These are phyloP conservation scores for Teinopalpus imperialis DNA, from an alignment of 2,888 invertebrate species.

Conservation along the genomic window DNA sequence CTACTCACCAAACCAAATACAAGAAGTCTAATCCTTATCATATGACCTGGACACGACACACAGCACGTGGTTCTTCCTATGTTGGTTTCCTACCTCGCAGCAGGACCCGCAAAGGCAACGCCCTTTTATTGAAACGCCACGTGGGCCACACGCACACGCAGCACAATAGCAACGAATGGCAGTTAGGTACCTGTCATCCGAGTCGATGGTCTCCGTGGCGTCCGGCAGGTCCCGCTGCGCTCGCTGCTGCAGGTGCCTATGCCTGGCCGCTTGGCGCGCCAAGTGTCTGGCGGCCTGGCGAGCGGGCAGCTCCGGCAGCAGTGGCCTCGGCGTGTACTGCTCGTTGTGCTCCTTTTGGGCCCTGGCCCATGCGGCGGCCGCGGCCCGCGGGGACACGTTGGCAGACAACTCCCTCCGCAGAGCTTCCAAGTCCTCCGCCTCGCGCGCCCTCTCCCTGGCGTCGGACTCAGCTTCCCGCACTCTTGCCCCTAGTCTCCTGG, in stretches of 20 bases:
- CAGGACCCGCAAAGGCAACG: too few species aligned
- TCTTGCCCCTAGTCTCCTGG: slow-evolving; percentile 93
- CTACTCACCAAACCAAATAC: too few species aligned
- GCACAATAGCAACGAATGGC: too few species aligned
- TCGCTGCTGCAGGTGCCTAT: slow-evolving; percentile 73
- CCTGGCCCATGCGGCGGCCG: slow-evolving; percentile 43
- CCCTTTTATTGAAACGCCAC: too few species aligned
- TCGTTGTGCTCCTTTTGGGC: slow-evolving; percentile 87
- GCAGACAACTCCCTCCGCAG: slow-evolving; percentile 73
- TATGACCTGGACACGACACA: too few species aligned
- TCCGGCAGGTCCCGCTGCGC: slow-evolving; percentile 84
- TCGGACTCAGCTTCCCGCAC: slow-evolving; percentile 97
- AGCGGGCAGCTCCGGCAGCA: slow-evolving; percentile 87
- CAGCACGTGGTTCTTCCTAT: too few species aligned
- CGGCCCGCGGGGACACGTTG: slow-evolving; percentile 80
- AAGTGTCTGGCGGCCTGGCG: slow-evolving; percentile 72
- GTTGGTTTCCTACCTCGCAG: too few species aligned
- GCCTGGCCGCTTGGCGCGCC: slow-evolving; percentile 82
- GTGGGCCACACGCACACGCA: too few species aligned
- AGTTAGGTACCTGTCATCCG: slow-evolving; percentile 84
- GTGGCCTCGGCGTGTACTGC: slow-evolving; percentile 88
- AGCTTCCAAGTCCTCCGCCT: slow-evolving; percentile 93
- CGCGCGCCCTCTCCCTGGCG: slow-evolving; percentile 93
- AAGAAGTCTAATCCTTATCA: too few species aligned
- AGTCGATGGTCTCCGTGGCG: slow-evolving; percentile 89